Evolutionary conservation across 1,140 invertebrate genomes (phyloP).

Genomic region (Aphis gossypii): DNA sequence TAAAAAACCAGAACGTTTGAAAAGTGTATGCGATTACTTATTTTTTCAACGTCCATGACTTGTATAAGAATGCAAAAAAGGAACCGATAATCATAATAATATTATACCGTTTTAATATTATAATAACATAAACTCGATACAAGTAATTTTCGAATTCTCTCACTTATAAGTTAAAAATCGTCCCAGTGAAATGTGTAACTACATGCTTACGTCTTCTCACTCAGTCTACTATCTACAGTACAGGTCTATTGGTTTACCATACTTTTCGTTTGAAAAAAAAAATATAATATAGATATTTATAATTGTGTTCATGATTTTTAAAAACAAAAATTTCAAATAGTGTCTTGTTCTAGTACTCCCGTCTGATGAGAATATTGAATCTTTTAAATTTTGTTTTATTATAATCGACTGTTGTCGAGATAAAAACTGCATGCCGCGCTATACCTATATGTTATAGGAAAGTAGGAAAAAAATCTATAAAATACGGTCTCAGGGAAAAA

Average conservation of each 20-base stretch:
- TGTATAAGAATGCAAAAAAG: background rate
- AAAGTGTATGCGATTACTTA: background rate
- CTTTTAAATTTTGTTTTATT: background rate
- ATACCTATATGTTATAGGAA: background rate
- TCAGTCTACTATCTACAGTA: background rate
- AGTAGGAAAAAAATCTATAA: background rate
- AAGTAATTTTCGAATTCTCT: background rate
- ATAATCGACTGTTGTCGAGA: background rate
- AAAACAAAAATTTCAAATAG: background rate
- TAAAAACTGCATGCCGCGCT: background rate
- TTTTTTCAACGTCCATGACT: background rate
- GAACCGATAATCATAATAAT: background rate
- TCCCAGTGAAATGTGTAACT: too few relatives aligned
- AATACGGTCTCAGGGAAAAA: too few relatives aligned
- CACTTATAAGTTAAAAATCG: background rate
- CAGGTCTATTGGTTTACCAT: background rate
- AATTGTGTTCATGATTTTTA: background rate
- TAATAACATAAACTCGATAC: background rate
- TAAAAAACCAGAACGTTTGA: background rate
- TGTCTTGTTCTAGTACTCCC: too few relatives aligned
- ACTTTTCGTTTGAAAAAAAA: background rate
- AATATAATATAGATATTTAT: background rate
- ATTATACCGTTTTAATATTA: background rate
- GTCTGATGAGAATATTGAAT: background rate
- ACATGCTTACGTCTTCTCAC: too few relatives aligned